Conservation (phyloP, 1,140 invertebrate genomes). For the Vollenhovia emeryi region DNA sequence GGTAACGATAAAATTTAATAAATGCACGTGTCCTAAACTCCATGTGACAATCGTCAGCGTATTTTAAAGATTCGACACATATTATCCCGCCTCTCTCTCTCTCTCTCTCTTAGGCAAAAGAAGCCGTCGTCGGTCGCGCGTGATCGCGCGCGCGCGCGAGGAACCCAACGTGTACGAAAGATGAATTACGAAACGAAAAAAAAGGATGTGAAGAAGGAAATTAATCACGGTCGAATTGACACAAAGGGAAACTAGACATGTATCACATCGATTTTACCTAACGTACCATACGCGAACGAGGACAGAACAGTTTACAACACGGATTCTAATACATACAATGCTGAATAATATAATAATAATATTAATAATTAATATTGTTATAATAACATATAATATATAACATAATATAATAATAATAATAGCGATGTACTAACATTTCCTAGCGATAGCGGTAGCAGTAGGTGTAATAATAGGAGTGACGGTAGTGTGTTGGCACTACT, state of each 20-base stretch:
- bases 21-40: conserved; percentile 84
- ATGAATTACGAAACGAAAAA: conserved; percentile 51
- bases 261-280: conserved; percentile 80
- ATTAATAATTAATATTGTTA: conserved; percentile 68
- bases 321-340: conserved; percentile 52
- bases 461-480: conserved; percentile 49
- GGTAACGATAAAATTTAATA: conserved; percentile 80
- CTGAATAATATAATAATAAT: conserved; percentile 66
- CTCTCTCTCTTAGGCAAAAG: conserved; percentile 29
- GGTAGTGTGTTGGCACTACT: conserved; percentile 58
- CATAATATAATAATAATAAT: conserved; percentile 67
- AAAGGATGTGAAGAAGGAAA: conserved; percentile 16
- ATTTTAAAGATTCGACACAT: conserved; percentile 80
- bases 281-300: conserved; percentile 78
- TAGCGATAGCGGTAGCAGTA: conserved; percentile 57
- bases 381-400: conserved; percentile 70
- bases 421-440: conserved; percentile 43
- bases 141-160: conserved; percentile 49
- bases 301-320: conserved; percentile 76
- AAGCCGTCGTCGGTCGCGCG: conserved; percentile 52
- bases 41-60: conserved; percentile 84
- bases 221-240: conserved; percentile 58
- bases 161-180: conserved; percentile 64
- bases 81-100: conserved; percentile 36
- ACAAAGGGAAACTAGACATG: conserved; percentile 81